Conservation (phyloP, 2,797 vertebrate genomes). For the Leucoraja ocellata region DNA sequence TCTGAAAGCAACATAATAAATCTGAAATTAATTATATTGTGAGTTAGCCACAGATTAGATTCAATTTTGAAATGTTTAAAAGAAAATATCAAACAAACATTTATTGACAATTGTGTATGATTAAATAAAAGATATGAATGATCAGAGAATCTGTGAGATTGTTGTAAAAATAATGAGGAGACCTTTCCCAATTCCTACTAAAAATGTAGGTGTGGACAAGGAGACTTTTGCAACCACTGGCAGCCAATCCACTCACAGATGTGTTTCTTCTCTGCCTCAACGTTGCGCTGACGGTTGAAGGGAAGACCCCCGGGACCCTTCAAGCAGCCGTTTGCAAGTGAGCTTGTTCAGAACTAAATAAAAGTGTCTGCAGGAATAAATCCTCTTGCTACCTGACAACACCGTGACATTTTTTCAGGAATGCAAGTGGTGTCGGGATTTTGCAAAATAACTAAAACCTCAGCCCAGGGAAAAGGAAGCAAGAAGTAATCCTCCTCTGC, state of each 20-base stretch:
- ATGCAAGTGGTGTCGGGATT: background rate
- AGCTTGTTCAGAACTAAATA: background rate
- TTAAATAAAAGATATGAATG: background rate
- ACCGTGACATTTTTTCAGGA: background rate
- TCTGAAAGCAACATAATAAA: background rate
- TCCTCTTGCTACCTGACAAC: background rate
- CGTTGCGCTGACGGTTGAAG: too few species aligned
- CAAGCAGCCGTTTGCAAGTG: background rate
- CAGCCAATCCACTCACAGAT: too few species aligned
- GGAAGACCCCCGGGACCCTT: too few species aligned
- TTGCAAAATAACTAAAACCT: background rate
- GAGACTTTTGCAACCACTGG: too few species aligned
- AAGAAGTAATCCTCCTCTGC: background rate
- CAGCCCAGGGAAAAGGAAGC: background rate
- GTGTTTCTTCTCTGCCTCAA: too few species aligned
- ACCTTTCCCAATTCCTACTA: background rate
- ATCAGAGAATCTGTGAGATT: background rate
- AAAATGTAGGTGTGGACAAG: too few species aligned
- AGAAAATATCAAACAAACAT: background rate
- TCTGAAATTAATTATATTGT: background rate
- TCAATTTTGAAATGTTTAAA: background rate
- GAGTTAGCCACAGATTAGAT: background rate
- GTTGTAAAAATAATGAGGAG: background rate
- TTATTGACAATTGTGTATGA: background rate
- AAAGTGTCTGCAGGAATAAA: background rate